Conservation (phyloP, 1,140 invertebrate genomes). For the Wasmannia auropunctata region DNA sequence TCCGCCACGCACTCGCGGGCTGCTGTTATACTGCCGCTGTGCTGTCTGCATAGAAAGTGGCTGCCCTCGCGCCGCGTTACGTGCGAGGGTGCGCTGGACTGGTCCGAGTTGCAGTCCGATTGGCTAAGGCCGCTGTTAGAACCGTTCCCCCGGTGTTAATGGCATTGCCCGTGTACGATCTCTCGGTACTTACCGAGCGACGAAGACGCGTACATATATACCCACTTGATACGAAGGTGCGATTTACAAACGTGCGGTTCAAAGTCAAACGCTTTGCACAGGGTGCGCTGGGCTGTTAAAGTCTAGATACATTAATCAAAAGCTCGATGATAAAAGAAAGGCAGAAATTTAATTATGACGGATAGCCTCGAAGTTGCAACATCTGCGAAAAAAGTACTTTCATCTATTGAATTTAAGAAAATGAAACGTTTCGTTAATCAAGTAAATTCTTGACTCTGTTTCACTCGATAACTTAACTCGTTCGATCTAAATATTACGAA, state of each 20-base stretch:
- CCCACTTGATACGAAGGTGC: not conserved
- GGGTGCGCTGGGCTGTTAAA: not conserved
- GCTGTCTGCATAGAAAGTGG: slow-evolving; percentile 58
- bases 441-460: not conserved
- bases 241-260: not conserved
- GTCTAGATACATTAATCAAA: not conserved
- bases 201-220: not conserved
- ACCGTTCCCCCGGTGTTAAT: slow-evolving; percentile 46
- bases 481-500: not conserved
- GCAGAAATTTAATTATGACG: not conserved
- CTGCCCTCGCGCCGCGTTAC: slow-evolving; percentile 51
- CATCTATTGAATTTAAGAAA: not conserved
- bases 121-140: slow-evolving; percentile 54
- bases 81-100: slow-evolving; percentile 56
- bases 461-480: not conserved
- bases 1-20: slow-evolving; percentile 32
- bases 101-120: slow-evolving; percentile 22
- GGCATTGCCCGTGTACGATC: slow-evolving; percentile 41
- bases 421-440: not conserved
- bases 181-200: not conserved
- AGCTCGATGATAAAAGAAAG: not conserved
- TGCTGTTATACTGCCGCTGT: slow-evolving; percentile 26
- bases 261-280: not conserved
- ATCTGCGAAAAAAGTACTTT: not conserved
- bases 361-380: not conserved